These are phyloP conservation scores for Platyura marginata DNA, from an alignment of 1,140 invertebrate species.

Conservation along the genomic window DNA sequence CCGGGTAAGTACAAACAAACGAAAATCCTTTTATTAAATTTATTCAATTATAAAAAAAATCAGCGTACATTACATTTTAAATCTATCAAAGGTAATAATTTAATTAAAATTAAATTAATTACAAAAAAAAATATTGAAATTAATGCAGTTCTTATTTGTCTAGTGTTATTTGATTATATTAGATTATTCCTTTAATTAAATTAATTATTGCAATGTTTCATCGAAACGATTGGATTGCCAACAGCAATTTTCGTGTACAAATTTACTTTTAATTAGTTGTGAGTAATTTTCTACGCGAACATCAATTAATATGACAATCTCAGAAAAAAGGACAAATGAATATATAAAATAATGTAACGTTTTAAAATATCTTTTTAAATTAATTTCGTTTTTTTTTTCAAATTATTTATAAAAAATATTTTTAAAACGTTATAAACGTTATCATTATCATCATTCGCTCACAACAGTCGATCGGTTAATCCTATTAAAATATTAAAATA, in stretches of 20 bases:
- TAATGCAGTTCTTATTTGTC: not conserved
- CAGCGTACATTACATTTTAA: no score
- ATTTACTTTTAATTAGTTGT: no score
- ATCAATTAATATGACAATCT: not conserved
- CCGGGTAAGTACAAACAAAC: constrained; percentile 43
- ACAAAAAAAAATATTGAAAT: not conserved
- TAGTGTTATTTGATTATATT: not conserved
- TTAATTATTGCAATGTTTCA: not conserved
- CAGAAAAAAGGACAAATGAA: not conserved
- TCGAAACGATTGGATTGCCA: not conserved
- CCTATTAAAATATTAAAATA: not conserved
- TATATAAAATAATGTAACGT: no score
- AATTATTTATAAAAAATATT: no score
- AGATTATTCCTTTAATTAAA: not conserved
- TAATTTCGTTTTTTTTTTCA: no score
- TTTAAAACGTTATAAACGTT: no score
- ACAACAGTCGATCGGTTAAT: not conserved
- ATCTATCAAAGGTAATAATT: not conserved
- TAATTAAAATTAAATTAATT: not conserved
- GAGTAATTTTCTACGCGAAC: no score
- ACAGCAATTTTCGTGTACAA: no score
- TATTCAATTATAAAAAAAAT: no score
- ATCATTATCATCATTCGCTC: not conserved
- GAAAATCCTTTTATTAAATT: not conserved
- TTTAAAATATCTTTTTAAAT: no score